phyloP scores from a whole-genome alignment of 2,888 invertebrate genomes.

The Amphipyra tragopoginis region DNA sequence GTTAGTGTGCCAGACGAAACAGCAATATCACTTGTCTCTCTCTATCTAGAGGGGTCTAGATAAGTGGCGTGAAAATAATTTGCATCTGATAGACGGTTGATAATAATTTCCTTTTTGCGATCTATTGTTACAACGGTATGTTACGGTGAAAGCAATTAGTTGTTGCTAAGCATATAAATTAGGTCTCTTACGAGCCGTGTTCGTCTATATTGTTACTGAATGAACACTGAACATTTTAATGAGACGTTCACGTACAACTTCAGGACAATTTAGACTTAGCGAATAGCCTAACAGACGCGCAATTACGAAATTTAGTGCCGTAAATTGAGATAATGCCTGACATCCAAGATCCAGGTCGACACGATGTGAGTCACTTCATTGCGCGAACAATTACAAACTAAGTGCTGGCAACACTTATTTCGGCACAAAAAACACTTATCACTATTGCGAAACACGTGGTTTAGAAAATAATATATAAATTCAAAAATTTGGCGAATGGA shows the following conservation, averaged over 20 bases:
- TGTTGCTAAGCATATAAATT: conserved; percentile 32
- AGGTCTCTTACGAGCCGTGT: conserved; percentile 22
- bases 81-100: conserved; percentile 84
- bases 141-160: conserved; percentile 72
- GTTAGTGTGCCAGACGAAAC: conserved; percentile 83
- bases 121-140: conserved; percentile 71
- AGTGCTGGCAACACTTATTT: conserved; percentile 65
- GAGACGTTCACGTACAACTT: conserved; percentile 41
- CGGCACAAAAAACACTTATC: conserved; percentile 62
- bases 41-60: conserved; percentile 81
- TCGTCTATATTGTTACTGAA: conserved; percentile 21
- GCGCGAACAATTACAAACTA: conserved; percentile 66
- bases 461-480: conserved; percentile 40
- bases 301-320: conserved; percentile 76
- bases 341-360: conserved; percentile 70
- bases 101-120: conserved; percentile 81
- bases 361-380: conserved; percentile 75
- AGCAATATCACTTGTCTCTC: conserved; percentile 67
- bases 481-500: conserved; percentile 52
- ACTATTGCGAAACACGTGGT: conserved; percentile 61
- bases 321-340: conserved; percentile 78
- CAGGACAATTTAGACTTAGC: conserved; percentile 48
- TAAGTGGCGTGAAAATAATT: conserved; percentile 83
- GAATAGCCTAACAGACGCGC: conserved; percentile 47
- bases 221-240: conserved; percentile 35